Percentiles rank a stretch among this genome's conserved stretches.
phyloP scores from a whole-genome alignment of 2,888 invertebrate genomes.

The Sminthurides aquaticus region DNA sequence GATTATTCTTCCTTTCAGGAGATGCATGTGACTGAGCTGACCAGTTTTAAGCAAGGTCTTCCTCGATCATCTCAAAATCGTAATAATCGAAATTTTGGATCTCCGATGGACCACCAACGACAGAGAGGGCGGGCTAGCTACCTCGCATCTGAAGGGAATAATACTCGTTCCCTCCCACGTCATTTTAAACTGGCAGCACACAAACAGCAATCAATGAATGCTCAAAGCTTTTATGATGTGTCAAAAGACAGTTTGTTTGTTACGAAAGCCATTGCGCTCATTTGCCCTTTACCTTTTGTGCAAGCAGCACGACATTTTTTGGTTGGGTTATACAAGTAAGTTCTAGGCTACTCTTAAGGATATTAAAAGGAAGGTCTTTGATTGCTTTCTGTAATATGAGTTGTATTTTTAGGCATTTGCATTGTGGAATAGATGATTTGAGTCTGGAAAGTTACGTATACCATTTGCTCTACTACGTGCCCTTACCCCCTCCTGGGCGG shows the following conservation, averaged over 20 bases:
- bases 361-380: slow-evolving; percentile 3
- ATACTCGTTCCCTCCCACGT: slow-evolving; percentile 76
- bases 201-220: slow-evolving; percentile 58
- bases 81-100: slow-evolving; percentile 36
- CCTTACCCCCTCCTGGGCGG: slow-evolving; percentile 79
- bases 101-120: slow-evolving; percentile 30
- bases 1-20: slow-evolving; percentile 51
- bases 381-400: background rate
- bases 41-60: slow-evolving; percentile 60
- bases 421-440: slow-evolving; percentile 25
- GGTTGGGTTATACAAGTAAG: slow-evolving; percentile 72
- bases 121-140: slow-evolving; percentile 29
- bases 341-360: background rate
- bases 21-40: slow-evolving; percentile 82
- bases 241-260: slow-evolving; percentile 90
- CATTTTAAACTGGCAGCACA: slow-evolving; percentile 79
- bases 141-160: slow-evolving; percentile 48
- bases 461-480: slow-evolving; percentile 89
- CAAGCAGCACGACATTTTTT: slow-evolving; percentile 78
- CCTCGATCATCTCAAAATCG: slow-evolving; percentile 40
- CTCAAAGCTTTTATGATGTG: slow-evolving; percentile 82
- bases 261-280: slow-evolving; percentile 87
- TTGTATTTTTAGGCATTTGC: slow-evolving; percentile 28
- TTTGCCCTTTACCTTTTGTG: slow-evolving; percentile 85
- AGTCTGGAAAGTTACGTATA: slow-evolving; percentile 84